Percentiles rank a stretch among this genome's conserved stretches.
These are phyloP conservation scores for Sogatella furcifera DNA, from an alignment of 1,140 invertebrate species.

Conservation along the genomic window DNA sequence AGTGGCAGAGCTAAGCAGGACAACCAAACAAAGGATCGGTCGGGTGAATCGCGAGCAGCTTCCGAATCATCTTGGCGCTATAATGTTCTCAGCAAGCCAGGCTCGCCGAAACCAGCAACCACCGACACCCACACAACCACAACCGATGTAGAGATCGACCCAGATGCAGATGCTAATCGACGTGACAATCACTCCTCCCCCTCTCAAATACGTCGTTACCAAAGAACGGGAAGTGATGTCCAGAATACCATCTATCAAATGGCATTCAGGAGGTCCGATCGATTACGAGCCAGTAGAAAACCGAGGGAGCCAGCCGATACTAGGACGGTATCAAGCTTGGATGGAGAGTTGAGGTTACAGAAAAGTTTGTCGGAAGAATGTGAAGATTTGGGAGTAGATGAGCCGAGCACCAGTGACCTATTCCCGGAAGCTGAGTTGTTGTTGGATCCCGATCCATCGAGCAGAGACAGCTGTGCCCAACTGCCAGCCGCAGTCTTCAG, in stretches of 20 bases:
- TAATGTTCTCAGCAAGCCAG: slow-evolving; percentile 2
- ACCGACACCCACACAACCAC: not conserved
- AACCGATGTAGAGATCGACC: not conserved
- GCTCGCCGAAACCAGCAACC: not conserved
- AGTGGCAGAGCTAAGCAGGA: slow-evolving; percentile 7
- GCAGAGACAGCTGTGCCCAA: slow-evolving; percentile 14
- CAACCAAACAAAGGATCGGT: no score
- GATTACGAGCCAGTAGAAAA: slow-evolving; percentile 12
- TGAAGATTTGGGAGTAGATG: slow-evolving; percentile 63
- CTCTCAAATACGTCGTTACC: slow-evolving; percentile 4
- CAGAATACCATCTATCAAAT: slow-evolving; percentile 22
- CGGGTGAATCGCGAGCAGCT: not conserved
- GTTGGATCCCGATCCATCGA: slow-evolving; percentile 44
- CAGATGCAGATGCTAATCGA: not conserved
- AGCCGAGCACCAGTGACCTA: slow-evolving; percentile 60
- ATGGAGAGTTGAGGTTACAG: slow-evolving; percentile 44
- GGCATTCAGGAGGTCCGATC: slow-evolving; percentile 17
- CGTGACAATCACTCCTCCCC: not conserved
- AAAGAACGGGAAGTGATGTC: slow-evolving; percentile 12
- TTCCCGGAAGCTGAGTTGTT: slow-evolving; percentile 63
- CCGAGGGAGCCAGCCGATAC: slow-evolving; percentile 8
- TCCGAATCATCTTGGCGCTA: slow-evolving; percentile 9
- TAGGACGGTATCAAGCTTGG: slow-evolving; percentile 32
- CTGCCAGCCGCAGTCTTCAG: slow-evolving; percentile 13
- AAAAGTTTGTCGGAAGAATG: slow-evolving; percentile 65